phyloP scores from a whole-genome alignment of 2,888 invertebrate genomes.

The Deilephila porcellus region DNA sequence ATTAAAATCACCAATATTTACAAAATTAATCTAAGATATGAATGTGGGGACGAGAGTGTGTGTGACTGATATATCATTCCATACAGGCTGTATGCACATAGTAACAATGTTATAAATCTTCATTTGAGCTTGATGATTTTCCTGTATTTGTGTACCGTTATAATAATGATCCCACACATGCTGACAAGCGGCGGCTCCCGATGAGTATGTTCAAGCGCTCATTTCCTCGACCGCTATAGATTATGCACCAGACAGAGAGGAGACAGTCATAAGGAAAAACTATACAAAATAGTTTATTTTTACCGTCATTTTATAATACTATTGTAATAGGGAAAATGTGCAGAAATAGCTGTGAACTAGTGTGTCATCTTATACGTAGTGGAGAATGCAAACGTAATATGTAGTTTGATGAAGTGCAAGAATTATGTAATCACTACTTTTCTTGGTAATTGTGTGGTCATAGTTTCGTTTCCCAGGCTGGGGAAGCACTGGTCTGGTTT shows the following conservation, averaged over 20 bases:
- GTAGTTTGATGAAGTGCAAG: no score
- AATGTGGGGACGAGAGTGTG: no score
- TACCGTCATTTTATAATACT: neutral
- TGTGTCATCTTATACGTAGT: no score
- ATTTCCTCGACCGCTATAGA: conserved; percentile 58
- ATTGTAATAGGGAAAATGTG: neutral
- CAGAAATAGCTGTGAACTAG: neutral
- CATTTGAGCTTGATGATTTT: conserved; percentile 47
- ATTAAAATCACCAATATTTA: no score
- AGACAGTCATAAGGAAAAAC: neutral
- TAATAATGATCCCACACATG: conserved; percentile 68
- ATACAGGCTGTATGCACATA: conserved; percentile 17
- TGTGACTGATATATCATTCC: neutral
- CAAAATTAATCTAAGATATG: no score
- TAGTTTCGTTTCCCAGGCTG: no score
- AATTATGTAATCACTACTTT: no score
- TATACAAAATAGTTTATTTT: neutral
- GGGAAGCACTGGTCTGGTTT: no score
- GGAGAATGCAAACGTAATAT: no score
- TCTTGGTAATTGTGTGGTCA: no score
- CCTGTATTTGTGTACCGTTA: conserved; percentile 63
- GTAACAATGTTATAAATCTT: conserved; percentile 27
- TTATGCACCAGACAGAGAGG: conserved; percentile 26
- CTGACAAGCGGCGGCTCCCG: conserved; percentile 56
- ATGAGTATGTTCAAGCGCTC: conserved; percentile 69